Evolutionary conservation across 2,888 invertebrate genomes (phyloP), one percentile per base, ranked within the genome.

Genomic region (Cataglyphis altisquamis): DNA sequence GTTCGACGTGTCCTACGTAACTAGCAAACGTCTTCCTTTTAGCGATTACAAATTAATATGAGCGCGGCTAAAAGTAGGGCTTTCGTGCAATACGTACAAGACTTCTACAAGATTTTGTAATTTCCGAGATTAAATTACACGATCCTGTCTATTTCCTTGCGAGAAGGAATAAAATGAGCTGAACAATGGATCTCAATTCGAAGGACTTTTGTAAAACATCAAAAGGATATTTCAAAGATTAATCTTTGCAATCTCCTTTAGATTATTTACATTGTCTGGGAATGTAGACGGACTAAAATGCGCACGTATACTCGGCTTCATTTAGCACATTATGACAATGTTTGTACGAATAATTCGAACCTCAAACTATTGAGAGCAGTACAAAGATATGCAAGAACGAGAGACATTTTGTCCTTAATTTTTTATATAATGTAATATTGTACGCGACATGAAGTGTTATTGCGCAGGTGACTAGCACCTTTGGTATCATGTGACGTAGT

Each of bases 391-490:
- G 89, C 88, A 90, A 91, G 84, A 91, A 89, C 87, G 93, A 52
- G 52, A 52, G 52, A 92, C 92, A 93, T 90, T 92, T 92, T 92
- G 92, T 92, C 92, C 89, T 88, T 93, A 93, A 91, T 92, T 94
- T 94, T 93, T 80, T 80, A 80, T 92, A 92, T 92, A 92, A 90
- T 87, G 88, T 75, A 75, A 89, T 75, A 75, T 64, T 32, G n/a
- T 41, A 29, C 21, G 72, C 72, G 57, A 60, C 41, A 88, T 84
- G 72, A 83, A 89, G 86, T 86, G 88, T 85, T 88, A 87, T 87
- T 87, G 83, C 75, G 80, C 64, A 67, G 90, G 90, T 89, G 90
- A 87, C 62, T 88, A 84, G 87, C 90, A 89, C 90, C 88, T 86
- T 83, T 90, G 80, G 5, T 73, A 88, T 89, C 82, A 84, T 84